A percentile compares a stretch with the other conserved stretches of the same genome.
Conservation (phyloP, 1,140 invertebrate genomes). For the Asobara japonica region DNA sequence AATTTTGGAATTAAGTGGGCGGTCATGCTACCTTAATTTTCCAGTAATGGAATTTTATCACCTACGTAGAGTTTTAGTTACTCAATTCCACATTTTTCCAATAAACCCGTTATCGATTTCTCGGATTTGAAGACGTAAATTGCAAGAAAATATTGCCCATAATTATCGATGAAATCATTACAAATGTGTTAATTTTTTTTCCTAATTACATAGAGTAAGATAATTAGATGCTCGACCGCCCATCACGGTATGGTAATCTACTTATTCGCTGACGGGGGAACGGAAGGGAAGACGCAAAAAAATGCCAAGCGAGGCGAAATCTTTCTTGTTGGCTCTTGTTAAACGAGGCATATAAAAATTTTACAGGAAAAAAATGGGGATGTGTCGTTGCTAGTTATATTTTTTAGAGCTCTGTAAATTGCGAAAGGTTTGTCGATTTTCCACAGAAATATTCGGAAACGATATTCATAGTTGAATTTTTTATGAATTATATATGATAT, state of each 20-base stretch:
- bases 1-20: no score
- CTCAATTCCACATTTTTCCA: not conserved
- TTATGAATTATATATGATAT: not conserved
- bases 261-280: constrained; percentile 3
- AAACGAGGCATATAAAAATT: not conserved
- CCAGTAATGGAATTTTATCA: not conserved
- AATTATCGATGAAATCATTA: not conserved
- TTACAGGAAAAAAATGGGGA: not conserved
- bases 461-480: not conserved
- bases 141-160: not conserved
- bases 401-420: not conserved
- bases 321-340: constrained; percentile 1
- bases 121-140: not conserved
- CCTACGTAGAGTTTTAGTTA: not conserved
- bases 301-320: not conserved
- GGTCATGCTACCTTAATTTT: no score
- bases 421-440: not conserved
- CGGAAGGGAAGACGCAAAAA: not conserved
- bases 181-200: not conserved
- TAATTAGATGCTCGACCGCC: constrained; percentile 4
- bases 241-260: not conserved
- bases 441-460: not conserved
- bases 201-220: not conserved
- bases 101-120: not conserved
- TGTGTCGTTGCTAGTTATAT: not conserved